phyloP scores from a whole-genome alignment of 2,113 vertebrate genomes.

The Colossoma macropomum region DNA sequence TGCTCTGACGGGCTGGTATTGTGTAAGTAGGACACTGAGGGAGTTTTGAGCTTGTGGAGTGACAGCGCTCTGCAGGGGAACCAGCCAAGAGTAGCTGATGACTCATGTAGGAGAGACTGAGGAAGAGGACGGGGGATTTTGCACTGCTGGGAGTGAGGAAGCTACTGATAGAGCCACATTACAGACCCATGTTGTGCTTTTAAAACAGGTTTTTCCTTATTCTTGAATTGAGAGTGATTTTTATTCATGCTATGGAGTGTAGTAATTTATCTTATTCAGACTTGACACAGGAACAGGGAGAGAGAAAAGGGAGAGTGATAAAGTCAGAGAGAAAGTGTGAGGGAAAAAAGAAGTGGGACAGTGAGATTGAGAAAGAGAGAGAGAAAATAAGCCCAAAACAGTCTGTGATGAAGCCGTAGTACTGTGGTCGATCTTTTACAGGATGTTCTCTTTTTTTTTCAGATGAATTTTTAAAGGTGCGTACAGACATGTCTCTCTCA shows the following conservation, averaged over 20 bases:
- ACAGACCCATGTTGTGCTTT: neutral
- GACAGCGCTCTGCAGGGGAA: neutral
- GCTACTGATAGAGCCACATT: neutral
- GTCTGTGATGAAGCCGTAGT: neutral
- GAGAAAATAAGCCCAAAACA: neutral
- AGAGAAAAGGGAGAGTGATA: neutral
- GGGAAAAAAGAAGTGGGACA: neutral
- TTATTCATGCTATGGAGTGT: neutral
- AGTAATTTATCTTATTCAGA: neutral
- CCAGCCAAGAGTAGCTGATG: neutral
- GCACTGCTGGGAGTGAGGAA: neutral
- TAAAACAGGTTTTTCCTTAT: neutral
- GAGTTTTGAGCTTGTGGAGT: conserved; percentile 1
- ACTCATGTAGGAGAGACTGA: neutral
- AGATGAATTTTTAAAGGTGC: neutral
- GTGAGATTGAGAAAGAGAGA: neutral
- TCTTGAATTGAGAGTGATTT: neutral
- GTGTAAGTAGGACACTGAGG: neutral
- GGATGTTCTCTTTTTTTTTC: neutral
- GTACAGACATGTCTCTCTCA: neutral
- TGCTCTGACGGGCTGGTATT: neutral
- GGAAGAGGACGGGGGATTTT: neutral
- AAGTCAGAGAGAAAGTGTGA: neutral
- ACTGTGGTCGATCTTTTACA: neutral
- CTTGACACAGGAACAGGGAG: neutral